Base-by-base conservation (phyloP, 2,113 vertebrate genomes). In the Rafetus swinhoei region DNA sequence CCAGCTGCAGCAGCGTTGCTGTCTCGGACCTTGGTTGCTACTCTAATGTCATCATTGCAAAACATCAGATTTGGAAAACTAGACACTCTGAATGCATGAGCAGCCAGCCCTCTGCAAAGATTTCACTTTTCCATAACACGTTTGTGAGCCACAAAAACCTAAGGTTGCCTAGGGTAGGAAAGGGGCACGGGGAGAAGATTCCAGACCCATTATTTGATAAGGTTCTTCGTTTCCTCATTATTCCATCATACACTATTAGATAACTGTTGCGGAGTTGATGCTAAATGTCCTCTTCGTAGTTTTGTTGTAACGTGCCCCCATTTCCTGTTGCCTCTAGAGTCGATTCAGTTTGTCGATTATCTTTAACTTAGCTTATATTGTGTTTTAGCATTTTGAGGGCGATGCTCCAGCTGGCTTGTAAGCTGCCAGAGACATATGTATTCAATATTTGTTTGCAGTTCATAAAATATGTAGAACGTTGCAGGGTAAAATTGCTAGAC, bases 1-100 rank as follows among this genome's bases (percentile, higher is more conserved):
- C 98, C 98, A 99, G 98, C 98, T 99, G 98, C 98, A 97, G 93
- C 98, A 86, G 96, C 95, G 96, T 95, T 95, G 95, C 93, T 90
- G 96, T 96, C 97, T 93, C 84, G 90, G 96, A 97, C 97, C 95
- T 94, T 91, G 94, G 96, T 97, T 97, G 97, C 98, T 97, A 97
- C 97, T 94, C 95, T 91, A 95, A 97, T 97, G 97, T 97, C 98
- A 98, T 96, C 97, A 92, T 93, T 80, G 96, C 97, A 95, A 96
- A 97, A 95, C 97, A 95, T 94, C 97, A 96, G 96, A 97, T 96
- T 97, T 96, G 93, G 97, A 97, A 93, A 97, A 97, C 94, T 81
- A 93, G 80, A 69, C 95, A 86, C 39, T 88, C 93, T 85, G 97
- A 97, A 97, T 98, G 96, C 97, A 96, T 93, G 96, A 97, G 96